These are phyloP conservation scores for Sigmodon hispidus DNA, from an alignment of 2,113 vertebrate genomes.

Conservation along the genomic window DNA sequence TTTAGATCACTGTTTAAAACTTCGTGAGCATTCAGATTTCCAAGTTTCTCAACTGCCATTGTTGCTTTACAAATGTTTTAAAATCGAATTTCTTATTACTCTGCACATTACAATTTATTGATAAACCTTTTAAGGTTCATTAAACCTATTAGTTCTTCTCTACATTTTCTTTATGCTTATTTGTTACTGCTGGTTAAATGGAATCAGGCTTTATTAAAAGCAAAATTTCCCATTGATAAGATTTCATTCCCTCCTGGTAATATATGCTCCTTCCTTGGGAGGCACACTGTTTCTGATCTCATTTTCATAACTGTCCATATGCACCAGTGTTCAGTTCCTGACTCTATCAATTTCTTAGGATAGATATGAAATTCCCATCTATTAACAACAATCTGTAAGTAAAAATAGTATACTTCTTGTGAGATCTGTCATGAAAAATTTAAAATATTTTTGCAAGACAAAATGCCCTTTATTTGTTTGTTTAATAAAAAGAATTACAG, in stretches of 20 bases:
- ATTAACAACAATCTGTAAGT: background rate
- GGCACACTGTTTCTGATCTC: background rate
- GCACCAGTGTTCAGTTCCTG: background rate
- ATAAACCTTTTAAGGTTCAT: background rate
- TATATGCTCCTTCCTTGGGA: background rate
- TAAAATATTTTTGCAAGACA: slow-evolving; percentile 1
- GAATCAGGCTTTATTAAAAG: slow-evolving; percentile 12
- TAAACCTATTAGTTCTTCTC: background rate
- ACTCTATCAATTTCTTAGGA: background rate
- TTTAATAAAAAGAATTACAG: background rate
- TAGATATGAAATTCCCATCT: background rate
- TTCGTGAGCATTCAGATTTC: slow-evolving; percentile 29
- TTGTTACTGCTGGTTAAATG: background rate
- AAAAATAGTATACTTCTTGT: background rate
- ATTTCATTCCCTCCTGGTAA: background rate
- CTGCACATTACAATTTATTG: background rate
- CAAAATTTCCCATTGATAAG: background rate
- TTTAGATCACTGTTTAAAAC: background rate
- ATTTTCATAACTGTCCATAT: background rate
- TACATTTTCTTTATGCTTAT: background rate
- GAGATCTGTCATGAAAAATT: background rate
- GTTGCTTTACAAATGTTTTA: background rate
- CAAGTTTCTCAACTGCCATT: background rate
- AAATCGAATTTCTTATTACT: slow-evolving; percentile 24
- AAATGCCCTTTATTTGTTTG: background rate